Evolutionary conservation across 2,888 invertebrate species (phyloP).

Genomic region (Stictocephala bisonia): DNA sequence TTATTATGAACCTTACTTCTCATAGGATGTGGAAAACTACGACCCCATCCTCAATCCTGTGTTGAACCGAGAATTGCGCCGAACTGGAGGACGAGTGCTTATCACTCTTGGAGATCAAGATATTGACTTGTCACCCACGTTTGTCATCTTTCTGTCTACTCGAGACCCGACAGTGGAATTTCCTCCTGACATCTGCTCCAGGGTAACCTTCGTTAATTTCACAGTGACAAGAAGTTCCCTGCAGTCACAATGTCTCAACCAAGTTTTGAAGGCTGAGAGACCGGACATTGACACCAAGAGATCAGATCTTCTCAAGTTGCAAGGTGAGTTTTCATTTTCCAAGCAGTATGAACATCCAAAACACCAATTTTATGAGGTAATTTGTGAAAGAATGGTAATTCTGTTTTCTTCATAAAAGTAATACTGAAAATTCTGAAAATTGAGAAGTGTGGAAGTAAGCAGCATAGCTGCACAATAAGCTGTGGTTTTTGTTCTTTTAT

Average conservation of each 20-base stretch:
- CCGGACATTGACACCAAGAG: slow-evolving; percentile 99
- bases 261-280: slow-evolving; percentile 96
- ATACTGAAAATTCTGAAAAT: too few relatives aligned
- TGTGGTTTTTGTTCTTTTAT: too few relatives aligned
- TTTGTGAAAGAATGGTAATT: too few relatives aligned
- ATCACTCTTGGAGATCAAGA: slow-evolving; percentile 99
- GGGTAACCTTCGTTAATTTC: slow-evolving; percentile 99
- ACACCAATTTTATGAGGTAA: too few relatives aligned
- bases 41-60: slow-evolving; percentile 99
- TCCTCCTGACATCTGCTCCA: slow-evolving; percentile 98
- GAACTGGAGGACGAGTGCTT: slow-evolving; percentile 97
- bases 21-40: slow-evolving; percentile 97
- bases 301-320: slow-evolving; percentile 95
- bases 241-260: slow-evolving; percentile 98
- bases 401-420: too few relatives aligned
- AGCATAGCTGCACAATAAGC: too few relatives aligned
- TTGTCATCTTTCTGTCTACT: slow-evolving; percentile 98
- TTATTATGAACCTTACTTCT: too few relatives aligned
- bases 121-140: slow-evolving; percentile 98
- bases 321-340: slow-evolving; percentile 79
- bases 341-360: too few relatives aligned
- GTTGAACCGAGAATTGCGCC: slow-evolving; percentile 91
- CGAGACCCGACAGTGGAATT: slow-evolving; percentile 99
- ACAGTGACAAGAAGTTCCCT: slow-evolving; percentile 98
- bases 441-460: too few relatives aligned